Evolutionary conservation across 2,113 vertebrate species (phyloP).

Genomic region (Beaufortia kweichowensis): DNA sequence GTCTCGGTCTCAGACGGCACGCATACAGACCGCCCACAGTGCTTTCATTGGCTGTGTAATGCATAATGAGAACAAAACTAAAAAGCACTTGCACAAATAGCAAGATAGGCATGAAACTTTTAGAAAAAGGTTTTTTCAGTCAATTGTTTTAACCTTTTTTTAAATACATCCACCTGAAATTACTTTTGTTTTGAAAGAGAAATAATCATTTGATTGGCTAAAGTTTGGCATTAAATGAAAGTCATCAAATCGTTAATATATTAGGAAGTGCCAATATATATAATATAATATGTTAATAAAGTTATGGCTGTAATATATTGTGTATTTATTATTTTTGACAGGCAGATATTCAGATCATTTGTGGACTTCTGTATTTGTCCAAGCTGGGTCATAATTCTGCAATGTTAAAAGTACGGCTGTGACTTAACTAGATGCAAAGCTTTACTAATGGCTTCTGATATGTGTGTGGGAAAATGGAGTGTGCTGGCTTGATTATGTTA

Average conservation of each 20-base stretch:
- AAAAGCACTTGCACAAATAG: neutral
- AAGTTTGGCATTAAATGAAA: neutral
- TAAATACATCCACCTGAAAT: neutral
- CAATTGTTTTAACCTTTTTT: too few species aligned
- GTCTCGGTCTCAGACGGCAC: neutral
- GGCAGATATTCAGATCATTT: neutral
- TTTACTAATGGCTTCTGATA: neutral
- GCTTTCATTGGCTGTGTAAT: neutral
- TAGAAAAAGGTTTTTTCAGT: too few species aligned
- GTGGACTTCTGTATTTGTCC: too few species aligned
- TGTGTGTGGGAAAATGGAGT: neutral
- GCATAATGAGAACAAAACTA: neutral
- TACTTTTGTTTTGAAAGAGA: neutral
- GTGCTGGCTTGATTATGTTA: slow-evolving; percentile 23
- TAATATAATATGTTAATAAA: neutral
- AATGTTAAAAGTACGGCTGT: too few species aligned
- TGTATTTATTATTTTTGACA: neutral
- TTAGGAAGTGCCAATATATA: too few species aligned
- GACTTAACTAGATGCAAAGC: too few species aligned
- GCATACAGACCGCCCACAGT: neutral
- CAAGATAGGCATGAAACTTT: too few species aligned
- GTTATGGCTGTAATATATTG: neutral
- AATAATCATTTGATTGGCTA: neutral
- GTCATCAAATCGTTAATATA: neutral
- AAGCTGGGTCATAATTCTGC: too few species aligned